phyloP scores from a whole-genome alignment of 2,797 vertebrate genomes.

The Tadarida brasiliensis region DNA sequence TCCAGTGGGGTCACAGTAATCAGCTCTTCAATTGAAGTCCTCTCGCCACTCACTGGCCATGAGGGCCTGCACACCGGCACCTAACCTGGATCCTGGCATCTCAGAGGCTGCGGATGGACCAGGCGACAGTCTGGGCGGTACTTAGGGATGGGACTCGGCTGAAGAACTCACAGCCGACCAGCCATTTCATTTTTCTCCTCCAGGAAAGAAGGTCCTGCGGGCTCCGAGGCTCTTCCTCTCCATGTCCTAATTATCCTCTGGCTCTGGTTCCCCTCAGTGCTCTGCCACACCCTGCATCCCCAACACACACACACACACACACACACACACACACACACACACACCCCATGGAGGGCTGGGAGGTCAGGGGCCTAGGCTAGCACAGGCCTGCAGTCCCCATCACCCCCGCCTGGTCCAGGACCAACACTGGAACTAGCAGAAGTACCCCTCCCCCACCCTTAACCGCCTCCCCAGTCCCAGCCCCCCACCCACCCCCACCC shows the following conservation, averaged over 20 bases:
- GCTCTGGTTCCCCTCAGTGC: not conserved
- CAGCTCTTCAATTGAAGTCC: constrained; percentile 88
- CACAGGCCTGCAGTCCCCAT: not conserved
- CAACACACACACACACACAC: not conserved
- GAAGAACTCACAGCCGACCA: constrained; percentile 59
- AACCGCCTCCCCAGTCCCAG: not conserved
- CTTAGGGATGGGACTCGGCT: constrained; percentile 82
- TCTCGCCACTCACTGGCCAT: constrained; percentile 80
- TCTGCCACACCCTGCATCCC: not conserved
- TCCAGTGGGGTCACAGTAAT: constrained; percentile 79
- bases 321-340: not conserved
- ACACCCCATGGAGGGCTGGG: not conserved
- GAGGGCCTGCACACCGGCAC: constrained; percentile 82
- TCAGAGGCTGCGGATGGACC: constrained; percentile 87
- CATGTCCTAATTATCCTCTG: not conserved
- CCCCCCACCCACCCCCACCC: not conserved
- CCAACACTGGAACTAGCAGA: not conserved
- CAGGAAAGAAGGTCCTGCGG: constrained; percentile 49
- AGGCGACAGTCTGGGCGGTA: constrained; percentile 70
- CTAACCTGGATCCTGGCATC: constrained; percentile 82
- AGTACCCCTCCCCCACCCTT: not conserved
- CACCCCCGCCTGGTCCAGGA: not conserved
- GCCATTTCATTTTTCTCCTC: constrained; percentile 53
- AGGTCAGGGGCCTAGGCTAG: not conserved
- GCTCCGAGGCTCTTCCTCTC: not conserved